phyloP scores from a whole-genome alignment of 1,140 invertebrate species.

The Aphelenchoides besseyi region DNA sequence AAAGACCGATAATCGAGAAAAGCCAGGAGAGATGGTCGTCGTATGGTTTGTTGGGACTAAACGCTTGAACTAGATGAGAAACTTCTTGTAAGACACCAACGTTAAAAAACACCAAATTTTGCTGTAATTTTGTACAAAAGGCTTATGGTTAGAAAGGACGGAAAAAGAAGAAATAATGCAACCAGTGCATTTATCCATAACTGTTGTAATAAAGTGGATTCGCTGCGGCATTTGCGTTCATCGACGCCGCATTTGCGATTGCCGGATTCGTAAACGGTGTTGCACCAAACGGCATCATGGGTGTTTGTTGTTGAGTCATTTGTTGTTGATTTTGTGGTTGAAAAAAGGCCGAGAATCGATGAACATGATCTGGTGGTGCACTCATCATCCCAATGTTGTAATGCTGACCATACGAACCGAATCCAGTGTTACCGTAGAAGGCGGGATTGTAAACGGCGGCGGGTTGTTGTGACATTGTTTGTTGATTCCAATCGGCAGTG shows the following conservation, averaged over 20 bases:
- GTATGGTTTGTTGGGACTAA: too few relatives aligned
- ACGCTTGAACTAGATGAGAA: too few relatives aligned
- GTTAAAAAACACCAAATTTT: too few relatives aligned
- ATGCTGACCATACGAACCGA: not conserved
- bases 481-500: not conserved
- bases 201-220: not conserved
- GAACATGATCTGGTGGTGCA: not conserved
- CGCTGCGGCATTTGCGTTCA: not conserved
- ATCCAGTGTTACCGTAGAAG: not conserved
- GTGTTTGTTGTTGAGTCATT: not conserved
- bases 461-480: not conserved
- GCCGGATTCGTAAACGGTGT: not conserved
- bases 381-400: not conserved
- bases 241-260: not conserved
- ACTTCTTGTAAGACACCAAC: too few relatives aligned
- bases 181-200: not conserved
- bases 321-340: not conserved
- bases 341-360: not conserved
- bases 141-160: not conserved
- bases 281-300: not conserved
- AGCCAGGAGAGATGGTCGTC: too few relatives aligned
- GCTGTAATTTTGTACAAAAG: not conserved
- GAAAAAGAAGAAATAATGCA: not conserved
- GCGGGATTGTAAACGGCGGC: not conserved
- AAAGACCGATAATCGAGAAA: too few relatives aligned